A percentile compares a stretch with the other conserved stretches of the same genome.
These are phyloP conservation scores for Erynnis tages DNA, from an alignment of 2,888 invertebrate genomes.

Conservation along the genomic window DNA sequence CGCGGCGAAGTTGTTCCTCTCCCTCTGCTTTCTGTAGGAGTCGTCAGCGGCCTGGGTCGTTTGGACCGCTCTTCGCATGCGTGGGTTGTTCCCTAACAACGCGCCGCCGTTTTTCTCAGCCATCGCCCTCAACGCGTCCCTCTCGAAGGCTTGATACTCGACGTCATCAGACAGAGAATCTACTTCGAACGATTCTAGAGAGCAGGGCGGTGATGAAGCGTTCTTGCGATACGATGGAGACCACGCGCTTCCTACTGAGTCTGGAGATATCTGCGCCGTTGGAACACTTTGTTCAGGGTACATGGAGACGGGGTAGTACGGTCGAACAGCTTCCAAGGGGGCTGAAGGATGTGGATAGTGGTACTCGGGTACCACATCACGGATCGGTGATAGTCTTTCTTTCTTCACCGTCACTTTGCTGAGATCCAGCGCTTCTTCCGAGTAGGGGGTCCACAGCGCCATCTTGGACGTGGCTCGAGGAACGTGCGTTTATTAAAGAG, in stretches of 20 bases:
- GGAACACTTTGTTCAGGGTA: constrained; percentile 43
- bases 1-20: constrained; percentile 97
- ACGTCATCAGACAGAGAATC: constrained; percentile 68
- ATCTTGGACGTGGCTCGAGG: constrained; percentile 37
- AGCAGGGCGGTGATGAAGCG: constrained; percentile 70
- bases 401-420: constrained; percentile 46
- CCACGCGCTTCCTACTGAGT: constrained; percentile 46
- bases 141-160: constrained; percentile 86
- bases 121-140: constrained; percentile 85
- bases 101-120: constrained; percentile 82
- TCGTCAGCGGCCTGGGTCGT: constrained; percentile 82
- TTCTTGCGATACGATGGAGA: constrained; percentile 37
- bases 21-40: constrained; percentile 92
- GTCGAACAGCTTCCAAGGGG: constrained; percentile 35
- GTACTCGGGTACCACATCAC: constrained; percentile 30
- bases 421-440: constrained; percentile 59
- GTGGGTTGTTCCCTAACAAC: constrained; percentile 82
- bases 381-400: constrained; percentile 32
- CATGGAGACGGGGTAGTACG: constrained; percentile 37
- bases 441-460: constrained; percentile 69
- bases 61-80: constrained; percentile 84
- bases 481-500: constrained; percentile 19
- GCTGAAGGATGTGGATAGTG: constrained; percentile 34
- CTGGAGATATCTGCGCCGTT: constrained; percentile 50
- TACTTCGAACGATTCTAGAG: constrained; percentile 54